Percentiles rank a stretch among this genome's conserved stretches.
phyloP scores from a whole-genome alignment of 2,888 invertebrate species.

The Nudaria mundana region DNA sequence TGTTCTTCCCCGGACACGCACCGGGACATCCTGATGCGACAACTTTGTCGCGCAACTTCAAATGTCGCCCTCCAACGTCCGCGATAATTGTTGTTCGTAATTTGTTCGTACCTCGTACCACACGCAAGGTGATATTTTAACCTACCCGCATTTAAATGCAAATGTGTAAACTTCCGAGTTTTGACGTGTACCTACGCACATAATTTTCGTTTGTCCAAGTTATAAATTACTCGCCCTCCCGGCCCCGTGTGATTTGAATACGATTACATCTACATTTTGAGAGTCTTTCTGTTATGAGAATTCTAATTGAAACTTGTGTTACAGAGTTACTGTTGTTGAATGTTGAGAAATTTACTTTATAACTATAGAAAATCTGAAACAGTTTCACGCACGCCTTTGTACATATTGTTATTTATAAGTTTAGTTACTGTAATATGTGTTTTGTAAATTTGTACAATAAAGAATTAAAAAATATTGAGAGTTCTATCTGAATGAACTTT shows the following conservation, averaged over 20 bases:
- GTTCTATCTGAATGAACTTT: too few relatives aligned
- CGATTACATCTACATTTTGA: conserved; percentile 59
- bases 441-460: too few relatives aligned
- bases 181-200: conserved; percentile 64
- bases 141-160: conserved; percentile 69
- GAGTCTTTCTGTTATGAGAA: conserved; percentile 36
- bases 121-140: conserved; percentile 68
- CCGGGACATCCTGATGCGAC: conserved; percentile 20
- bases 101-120: conserved; percentile 51
- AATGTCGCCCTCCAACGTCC: conserved; percentile 14
- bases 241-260: conserved; percentile 55
- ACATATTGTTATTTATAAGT: too few relatives aligned
- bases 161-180: conserved; percentile 66
- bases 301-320: conserved; percentile 26
- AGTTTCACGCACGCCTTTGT: too few relatives aligned
- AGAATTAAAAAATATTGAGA: too few relatives aligned
- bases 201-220: conserved; percentile 66
- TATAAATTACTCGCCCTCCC: conserved; percentile 52
- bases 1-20: conserved; percentile 22
- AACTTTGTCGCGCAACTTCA: conserved; percentile 37
- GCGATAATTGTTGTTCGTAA: conserved; percentile 71
- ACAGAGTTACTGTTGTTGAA: background rate
- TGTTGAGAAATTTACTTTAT: too few relatives aligned
- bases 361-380: too few relatives aligned
- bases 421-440: too few relatives aligned